Conservation (phyloP, 2,113 vertebrate species). For the Malurus elegans region DNA sequence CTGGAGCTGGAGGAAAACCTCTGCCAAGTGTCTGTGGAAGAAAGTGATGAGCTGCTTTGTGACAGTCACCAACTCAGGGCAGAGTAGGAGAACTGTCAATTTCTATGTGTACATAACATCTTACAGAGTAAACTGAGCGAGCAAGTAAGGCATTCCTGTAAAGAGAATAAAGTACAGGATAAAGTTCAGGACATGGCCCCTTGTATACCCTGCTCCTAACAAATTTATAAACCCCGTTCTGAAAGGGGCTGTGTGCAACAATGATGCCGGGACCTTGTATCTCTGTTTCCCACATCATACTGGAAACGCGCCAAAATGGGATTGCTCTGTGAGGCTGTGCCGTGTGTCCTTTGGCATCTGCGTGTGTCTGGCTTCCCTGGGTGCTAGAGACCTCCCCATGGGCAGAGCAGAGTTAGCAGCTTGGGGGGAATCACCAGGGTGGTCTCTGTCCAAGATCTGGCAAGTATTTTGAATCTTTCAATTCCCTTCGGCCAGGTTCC, state of each 20-base stretch:
- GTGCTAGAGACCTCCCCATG: accelerated
- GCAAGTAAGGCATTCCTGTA: background rate
- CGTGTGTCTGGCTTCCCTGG: background rate
- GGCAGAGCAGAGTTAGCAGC: background rate
- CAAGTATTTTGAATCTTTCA: background rate
- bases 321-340: accelerated
- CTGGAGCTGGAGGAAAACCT: background rate
- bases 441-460: background rate
- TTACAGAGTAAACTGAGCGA: background rate
- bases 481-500: accelerated
- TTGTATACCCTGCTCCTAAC: background rate
- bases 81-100: background rate
- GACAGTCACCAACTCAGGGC: background rate
- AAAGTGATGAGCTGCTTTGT: accelerated
- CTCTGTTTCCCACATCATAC: background rate
- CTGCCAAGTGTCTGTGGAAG: background rate
- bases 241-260: background rate
- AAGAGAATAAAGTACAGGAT: background rate
- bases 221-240: background rate
- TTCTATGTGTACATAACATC: background rate
- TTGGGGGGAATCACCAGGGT: background rate
- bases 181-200: background rate
- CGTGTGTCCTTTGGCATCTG: accelerated
- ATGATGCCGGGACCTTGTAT: background rate
- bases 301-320: background rate